Base-by-base conservation (phyloP, 1,140 invertebrate genomes). In the Neotoxoptera formosana region DNA sequence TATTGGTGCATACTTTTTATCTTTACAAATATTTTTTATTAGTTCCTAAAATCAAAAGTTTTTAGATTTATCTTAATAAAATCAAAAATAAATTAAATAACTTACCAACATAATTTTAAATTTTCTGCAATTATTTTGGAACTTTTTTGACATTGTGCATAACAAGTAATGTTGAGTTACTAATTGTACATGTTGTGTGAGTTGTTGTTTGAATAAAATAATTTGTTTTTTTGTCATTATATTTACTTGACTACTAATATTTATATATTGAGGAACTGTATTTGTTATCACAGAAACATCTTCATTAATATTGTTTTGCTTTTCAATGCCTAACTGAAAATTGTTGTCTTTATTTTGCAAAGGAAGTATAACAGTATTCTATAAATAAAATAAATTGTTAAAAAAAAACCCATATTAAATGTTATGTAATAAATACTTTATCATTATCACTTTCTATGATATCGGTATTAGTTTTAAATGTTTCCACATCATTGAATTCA, bases 151-250 rank as follows among this genome's bases (percentile, higher is more conserved):
- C 48, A 86, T 36, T 84, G 91, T 56, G 20, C 48, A 86, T 53
- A 93, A 21, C 3, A 84, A 25, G 53, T 86, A 98, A 94, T 96
- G 96, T 94, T 97, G 97, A 3, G 96, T 95, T 7, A 97, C 95
- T 93, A 98, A 94, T 95, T 98, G 98, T 0, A 98, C 95, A 95
- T 98, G 97, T 94, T 98, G 96, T 36, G 97, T 95, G 90, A 98
- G 95, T 95, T 98, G 98, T 94, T 98, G 96, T 94, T 97, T 96
- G 25, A 98, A 95, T 94, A 97, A 95, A 81, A 95, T 94, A 36
- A 95, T 94, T 94, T 97, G 97, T 45, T 96, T 93, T 53, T 76
- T 94, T 25, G 93, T 95, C 94, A 94, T 91, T 92, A 89, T 60
- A 60, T 67, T 9, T 20, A 4, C 20, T 51, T 81, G 83, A 30